Evolutionary conservation across 2,888 invertebrate genomes (phyloP).

Genomic region (Standfussiana lucernea): DNA sequence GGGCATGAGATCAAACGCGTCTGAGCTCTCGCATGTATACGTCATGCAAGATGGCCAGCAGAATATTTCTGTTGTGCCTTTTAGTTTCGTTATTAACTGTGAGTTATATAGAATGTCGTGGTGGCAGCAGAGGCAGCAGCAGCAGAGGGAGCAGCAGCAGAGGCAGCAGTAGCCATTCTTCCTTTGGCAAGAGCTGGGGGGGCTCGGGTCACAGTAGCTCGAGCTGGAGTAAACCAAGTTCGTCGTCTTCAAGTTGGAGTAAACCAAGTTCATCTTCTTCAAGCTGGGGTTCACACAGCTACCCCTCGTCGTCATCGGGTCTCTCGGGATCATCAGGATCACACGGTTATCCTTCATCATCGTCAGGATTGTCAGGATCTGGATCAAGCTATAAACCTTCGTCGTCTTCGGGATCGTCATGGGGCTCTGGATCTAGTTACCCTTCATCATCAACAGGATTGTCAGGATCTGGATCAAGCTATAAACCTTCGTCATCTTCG

Average conservation of each 20-base stretch:
- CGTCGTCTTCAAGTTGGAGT: slow-evolving; percentile 50
- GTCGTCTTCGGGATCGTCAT: slow-evolving; percentile 18
- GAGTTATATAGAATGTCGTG: slow-evolving; percentile 73
- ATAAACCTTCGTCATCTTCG: slow-evolving; percentile 33
- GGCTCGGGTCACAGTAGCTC: slow-evolving; percentile 50
- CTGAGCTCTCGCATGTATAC: slow-evolving; percentile 63
- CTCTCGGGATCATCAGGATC: slow-evolving; percentile 22
- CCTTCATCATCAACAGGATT: slow-evolving; percentile 38
- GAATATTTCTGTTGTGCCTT: slow-evolving; percentile 79
- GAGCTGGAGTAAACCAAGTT: slow-evolving; percentile 54
- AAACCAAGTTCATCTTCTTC: slow-evolving; percentile 60
- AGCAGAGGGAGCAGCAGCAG: slow-evolving; percentile 65
- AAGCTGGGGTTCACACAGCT: slow-evolving; percentile 34
- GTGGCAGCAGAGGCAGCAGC: slow-evolving; percentile 67
- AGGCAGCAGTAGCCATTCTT: slow-evolving; percentile 57
- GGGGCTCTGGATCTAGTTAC: slow-evolving; percentile 17
- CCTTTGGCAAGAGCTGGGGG: slow-evolving; percentile 62
- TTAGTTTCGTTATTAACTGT: slow-evolving; percentile 75
- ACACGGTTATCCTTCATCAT: slow-evolving; percentile 49
- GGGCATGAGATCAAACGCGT: slow-evolving; percentile 66
- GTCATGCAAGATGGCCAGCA: slow-evolving; percentile 79
- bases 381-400: slow-evolving; percentile 31
- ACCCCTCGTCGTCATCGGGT: slow-evolving; percentile 52
- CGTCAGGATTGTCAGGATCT: slow-evolving; percentile 30
- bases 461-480: slow-evolving; percentile 33